phyloP scores from a whole-genome alignment of 92 coral and sea anemone genomes.

The Nematostella vectensis region DNA sequence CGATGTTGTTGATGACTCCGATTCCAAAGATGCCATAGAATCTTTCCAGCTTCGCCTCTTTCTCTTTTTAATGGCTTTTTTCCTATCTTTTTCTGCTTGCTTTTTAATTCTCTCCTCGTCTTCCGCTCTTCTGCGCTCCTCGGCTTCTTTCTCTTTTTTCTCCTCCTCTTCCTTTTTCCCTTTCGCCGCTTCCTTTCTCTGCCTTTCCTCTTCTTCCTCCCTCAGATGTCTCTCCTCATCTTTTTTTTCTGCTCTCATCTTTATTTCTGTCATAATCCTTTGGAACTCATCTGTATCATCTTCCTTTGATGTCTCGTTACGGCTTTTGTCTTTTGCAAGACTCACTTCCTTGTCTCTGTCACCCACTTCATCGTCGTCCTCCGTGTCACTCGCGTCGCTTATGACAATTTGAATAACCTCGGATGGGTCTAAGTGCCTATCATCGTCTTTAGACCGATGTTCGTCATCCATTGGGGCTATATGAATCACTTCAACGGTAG shows the following conservation, averaged over 20 bases:
- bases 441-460: background rate
- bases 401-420: no score
- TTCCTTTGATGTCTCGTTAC: constrained; percentile 26
- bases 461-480: constrained; percentile 15
- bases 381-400: background rate
- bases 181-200: constrained; percentile 31
- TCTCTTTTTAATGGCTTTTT: constrained; percentile 16
- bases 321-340: background rate
- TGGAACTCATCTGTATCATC: constrained; percentile 14
- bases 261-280: constrained; percentile 12
- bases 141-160: constrained; percentile 22
- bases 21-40: constrained; percentile 16
- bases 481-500: no score
- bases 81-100: constrained; percentile 28
- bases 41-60: constrained; percentile 13
- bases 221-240: constrained; percentile 27
- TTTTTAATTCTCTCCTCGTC: constrained; percentile 36
- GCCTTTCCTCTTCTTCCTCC: constrained; percentile 32
- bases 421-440: background rate
- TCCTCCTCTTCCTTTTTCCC: constrained; percentile 42
- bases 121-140: constrained; percentile 15
- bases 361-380: constrained; percentile 25
- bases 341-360: constrained; percentile 25
- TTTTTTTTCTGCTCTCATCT: constrained; percentile 19
- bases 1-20: constrained; percentile 11